Evolutionary conservation across 1,140 invertebrate species (phyloP).

Genomic region (Theocolax elegans): DNA sequence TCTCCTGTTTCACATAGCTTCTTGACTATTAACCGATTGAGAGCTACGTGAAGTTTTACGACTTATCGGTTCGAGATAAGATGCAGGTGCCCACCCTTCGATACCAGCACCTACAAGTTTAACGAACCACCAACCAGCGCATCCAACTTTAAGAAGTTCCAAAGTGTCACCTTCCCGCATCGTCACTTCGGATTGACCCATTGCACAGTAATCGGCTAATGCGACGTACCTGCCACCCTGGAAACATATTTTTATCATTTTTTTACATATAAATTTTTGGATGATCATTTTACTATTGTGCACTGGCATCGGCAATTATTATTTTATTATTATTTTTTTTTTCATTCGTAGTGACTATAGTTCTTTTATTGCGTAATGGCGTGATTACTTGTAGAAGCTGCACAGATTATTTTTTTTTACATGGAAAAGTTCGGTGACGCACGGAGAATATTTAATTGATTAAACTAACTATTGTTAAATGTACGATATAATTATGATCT

Average conservation of each 20-base stretch:
- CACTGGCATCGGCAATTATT: slow-evolving; percentile 1
- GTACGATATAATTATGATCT: too few species aligned
- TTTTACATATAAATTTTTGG: too few species aligned
- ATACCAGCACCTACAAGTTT: slow-evolving; percentile 77
- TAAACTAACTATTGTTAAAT: too few species aligned
- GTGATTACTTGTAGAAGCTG: background rate
- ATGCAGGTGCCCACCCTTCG: slow-evolving; percentile 94
- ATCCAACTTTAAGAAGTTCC: slow-evolving; percentile 89
- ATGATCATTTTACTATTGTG: background rate
- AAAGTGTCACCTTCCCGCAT: slow-evolving; percentile 89
- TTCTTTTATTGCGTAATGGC: background rate
- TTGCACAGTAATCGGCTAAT: slow-evolving; percentile 90
- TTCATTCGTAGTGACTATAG: background rate
- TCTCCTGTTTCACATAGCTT: slow-evolving; percentile 66
- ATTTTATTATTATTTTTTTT: too few species aligned
- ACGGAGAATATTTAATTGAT: too few species aligned
- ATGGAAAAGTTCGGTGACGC: slow-evolving; percentile 7
- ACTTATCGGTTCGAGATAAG: slow-evolving; percentile 85
- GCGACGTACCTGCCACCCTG: slow-evolving; percentile 83
- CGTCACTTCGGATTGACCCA: slow-evolving; percentile 88
- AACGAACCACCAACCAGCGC: slow-evolving; percentile 97
- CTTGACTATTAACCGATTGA: slow-evolving; percentile 68
- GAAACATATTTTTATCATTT: slow-evolving; percentile 19
- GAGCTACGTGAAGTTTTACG: slow-evolving; percentile 78
- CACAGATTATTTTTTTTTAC: background rate